These are phyloP conservation scores for Atrina japonica DNA, from an alignment of 2,888 invertebrate genomes.

Conservation along the genomic window DNA sequence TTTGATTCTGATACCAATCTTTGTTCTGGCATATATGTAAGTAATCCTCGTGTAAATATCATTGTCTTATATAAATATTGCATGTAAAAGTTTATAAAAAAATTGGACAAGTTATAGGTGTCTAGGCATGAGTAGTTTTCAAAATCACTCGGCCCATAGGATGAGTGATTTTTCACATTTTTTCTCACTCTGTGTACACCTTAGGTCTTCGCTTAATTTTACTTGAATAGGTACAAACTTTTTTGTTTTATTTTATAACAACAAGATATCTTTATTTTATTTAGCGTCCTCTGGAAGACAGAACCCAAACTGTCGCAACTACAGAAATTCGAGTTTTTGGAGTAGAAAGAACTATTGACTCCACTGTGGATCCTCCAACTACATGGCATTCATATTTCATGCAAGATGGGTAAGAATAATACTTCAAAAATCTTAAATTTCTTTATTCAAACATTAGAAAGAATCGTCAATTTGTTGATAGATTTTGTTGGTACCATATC, in stretches of 20 bases:
- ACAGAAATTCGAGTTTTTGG: conserved; percentile 76
- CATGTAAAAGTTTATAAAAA: background rate
- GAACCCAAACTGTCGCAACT: conserved; percentile 74
- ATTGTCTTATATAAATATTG: conserved; percentile 1
- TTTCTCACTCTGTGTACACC: too few relatives aligned
- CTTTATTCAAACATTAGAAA: too few relatives aligned
- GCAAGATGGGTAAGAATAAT: conserved; percentile 74
- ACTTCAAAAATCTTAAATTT: background rate
- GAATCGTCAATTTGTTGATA: background rate
- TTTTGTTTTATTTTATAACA: too few relatives aligned
- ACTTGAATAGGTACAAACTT: too few relatives aligned
- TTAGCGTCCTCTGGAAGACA: conserved; percentile 72
- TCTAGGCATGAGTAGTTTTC: too few relatives aligned
- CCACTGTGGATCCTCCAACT: conserved; percentile 75
- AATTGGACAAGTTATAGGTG: too few relatives aligned
- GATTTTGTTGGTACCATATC: too few relatives aligned
- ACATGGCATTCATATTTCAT: conserved; percentile 80
- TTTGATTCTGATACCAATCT: conserved; percentile 80
- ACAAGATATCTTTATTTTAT: too few relatives aligned
- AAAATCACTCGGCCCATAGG: too few relatives aligned
- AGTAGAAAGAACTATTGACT: conserved; percentile 78
- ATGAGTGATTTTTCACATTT: too few relatives aligned
- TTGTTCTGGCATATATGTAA: conserved; percentile 78
- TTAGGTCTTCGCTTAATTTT: too few relatives aligned
- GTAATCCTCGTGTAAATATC: too few relatives aligned